Evolutionary conservation across 1,140 invertebrate species (phyloP).

Genomic region (Heliconius hermathena): DNA sequence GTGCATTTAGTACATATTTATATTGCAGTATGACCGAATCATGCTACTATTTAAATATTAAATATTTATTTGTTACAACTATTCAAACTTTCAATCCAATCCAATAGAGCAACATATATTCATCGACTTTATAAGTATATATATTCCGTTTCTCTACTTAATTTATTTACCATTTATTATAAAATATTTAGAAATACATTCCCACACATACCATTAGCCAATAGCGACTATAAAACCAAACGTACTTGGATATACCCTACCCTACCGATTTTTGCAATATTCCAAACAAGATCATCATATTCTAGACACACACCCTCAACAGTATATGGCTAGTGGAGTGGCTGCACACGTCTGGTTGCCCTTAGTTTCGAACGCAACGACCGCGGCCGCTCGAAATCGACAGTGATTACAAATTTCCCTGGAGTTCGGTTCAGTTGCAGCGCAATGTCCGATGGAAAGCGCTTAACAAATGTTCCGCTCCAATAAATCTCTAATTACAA

Average conservation of each 20-base stretch:
- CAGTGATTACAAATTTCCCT: slow-evolving; percentile 81
- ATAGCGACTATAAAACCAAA: not conserved
- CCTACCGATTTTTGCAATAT: slow-evolving; percentile 37
- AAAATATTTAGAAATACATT: too few relatives aligned
- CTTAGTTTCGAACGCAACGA: slow-evolving; percentile 61
- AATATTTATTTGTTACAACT: not conserved
- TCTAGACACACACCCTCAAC: slow-evolving; percentile 42
- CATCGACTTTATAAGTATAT: too few relatives aligned
- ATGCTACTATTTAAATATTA: not conserved
- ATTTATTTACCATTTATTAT: too few relatives aligned
- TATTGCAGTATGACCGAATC: slow-evolving; percentile 30
- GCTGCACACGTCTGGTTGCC: slow-evolving; percentile 49
- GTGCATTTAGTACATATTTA: slow-evolving; percentile 18
- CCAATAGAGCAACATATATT: too few relatives aligned
- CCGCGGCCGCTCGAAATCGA: slow-evolving; percentile 75
- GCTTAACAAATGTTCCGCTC: slow-evolving; percentile 80
- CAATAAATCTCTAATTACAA: slow-evolving; percentile 80
- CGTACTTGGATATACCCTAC: not conserved
- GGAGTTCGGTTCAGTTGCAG: slow-evolving; percentile 62
- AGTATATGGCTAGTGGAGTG: slow-evolving; percentile 29
- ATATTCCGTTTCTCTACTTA: not conserved
- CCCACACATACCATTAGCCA: too few relatives aligned
- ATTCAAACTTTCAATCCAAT: too few relatives aligned
- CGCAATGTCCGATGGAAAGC: slow-evolving; percentile 80
- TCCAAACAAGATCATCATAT: slow-evolving; percentile 32